A percentile compares a stretch with the other conserved stretches of the same genome.
These are phyloP conservation scores for Anarrhichthys ocellatus DNA, from an alignment of 2,113 vertebrate genomes.

Conservation along the genomic window DNA sequence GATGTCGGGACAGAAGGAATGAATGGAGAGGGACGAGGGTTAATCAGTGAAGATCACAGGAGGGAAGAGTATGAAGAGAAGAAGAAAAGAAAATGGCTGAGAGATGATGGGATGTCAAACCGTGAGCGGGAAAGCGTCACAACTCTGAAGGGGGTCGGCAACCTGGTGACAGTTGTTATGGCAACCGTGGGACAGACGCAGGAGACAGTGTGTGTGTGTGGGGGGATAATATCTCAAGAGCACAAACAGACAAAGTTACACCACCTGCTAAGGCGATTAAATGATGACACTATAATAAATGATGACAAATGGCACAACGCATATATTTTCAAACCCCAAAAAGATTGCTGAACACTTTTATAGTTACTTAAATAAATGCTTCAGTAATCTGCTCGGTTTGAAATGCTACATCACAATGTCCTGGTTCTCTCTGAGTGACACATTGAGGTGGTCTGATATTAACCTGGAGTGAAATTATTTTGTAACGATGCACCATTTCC, in stretches of 20 bases:
- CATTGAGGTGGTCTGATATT: too few relatives aligned
- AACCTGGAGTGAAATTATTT: too few relatives aligned
- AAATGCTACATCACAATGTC: too few relatives aligned
- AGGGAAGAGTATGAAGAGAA: not conserved
- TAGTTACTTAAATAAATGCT: not conserved
- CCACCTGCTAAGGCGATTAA: not conserved
- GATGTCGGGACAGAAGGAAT: not conserved
- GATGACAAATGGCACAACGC: too few relatives aligned
- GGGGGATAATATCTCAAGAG: slow-evolving; percentile 48
- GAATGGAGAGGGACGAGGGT: not conserved
- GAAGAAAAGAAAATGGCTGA: not conserved
- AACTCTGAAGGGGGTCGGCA: slow-evolving; percentile 28
- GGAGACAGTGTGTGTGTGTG: slow-evolving; percentile 40
- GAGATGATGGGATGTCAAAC: slow-evolving; percentile 23
- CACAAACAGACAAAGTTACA: slow-evolving; percentile 42
- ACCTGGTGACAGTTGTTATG: slow-evolving; percentile 69
- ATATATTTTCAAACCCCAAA: too few relatives aligned
- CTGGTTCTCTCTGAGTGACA: too few relatives aligned
- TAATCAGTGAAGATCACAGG: not conserved
- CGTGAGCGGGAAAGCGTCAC: slow-evolving; percentile 36
- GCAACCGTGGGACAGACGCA: slow-evolving; percentile 63
- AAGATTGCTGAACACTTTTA: not conserved
- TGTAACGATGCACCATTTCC: too few relatives aligned
- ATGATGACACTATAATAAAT: not conserved
- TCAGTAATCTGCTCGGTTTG: not conserved